phyloP scores from a whole-genome alignment of 2,888 invertebrate species.

The Dolichopus griseipennis region DNA sequence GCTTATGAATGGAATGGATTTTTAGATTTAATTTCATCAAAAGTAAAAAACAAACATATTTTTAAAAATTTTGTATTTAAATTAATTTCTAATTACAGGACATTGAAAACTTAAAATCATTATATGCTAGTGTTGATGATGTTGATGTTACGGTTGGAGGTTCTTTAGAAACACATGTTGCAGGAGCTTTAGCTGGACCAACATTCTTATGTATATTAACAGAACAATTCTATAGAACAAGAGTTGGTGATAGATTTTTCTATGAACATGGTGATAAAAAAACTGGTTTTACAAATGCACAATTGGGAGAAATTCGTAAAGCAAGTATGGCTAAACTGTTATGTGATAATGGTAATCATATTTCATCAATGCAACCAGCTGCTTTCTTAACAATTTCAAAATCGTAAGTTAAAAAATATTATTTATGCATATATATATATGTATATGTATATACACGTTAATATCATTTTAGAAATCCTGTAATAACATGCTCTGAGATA shows the following conservation, averaged over 20 bases:
- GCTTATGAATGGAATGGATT: constrained; percentile 63
- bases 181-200: constrained; percentile 72
- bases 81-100: constrained; percentile 29
- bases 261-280: constrained; percentile 54
- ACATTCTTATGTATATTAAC: constrained; percentile 81
- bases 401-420: constrained; percentile 42
- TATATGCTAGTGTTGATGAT: constrained; percentile 68
- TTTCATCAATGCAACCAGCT: constrained; percentile 56
- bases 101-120: constrained; percentile 51
- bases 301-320: constrained; percentile 69
- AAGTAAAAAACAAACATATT: constrained; percentile 39
- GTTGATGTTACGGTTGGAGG: constrained; percentile 82
- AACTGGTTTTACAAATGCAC: constrained; percentile 41
- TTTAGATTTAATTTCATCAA: constrained; percentile 54
- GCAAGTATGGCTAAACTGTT: constrained; percentile 66
- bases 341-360: constrained; percentile 69
- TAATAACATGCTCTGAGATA: constrained; percentile 51
- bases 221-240: constrained; percentile 77
- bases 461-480: constrained; percentile 49
- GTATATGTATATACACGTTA: no score
- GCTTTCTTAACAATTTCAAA: constrained; percentile 58
- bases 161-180: constrained; percentile 65
- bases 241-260: constrained; percentile 80
- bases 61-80: not conserved
- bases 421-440: no score